Evolutionary conservation across 1,140 invertebrate genomes (phyloP), one percentile per base, ranked within the genome.

Genomic region (Solen grandis): DNA sequence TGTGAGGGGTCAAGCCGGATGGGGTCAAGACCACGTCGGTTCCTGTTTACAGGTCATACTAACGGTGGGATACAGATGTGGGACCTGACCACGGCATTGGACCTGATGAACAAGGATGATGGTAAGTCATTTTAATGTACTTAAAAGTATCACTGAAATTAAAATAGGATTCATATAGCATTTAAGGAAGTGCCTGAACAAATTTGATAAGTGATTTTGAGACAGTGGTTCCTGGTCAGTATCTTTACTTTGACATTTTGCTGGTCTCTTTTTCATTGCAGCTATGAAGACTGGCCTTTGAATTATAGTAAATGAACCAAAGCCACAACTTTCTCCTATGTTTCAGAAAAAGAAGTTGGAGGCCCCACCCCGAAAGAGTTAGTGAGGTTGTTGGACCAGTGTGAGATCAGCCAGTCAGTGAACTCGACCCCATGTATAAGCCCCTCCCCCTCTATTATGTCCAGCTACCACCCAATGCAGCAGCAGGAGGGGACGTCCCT

Each of bases 1-100:
- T 99, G 97, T 92, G 98, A 99, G 93, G 97, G 97, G 0, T 97
- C 97, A 0, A 93, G 90, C 89, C 94, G 97, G 41, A 97, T 98
- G 96, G 97, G 97, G 2, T 97, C 97, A 16, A 93, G 97, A 72
- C 97, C 97, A 1, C 93, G 97, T 14, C 91, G 98, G 77, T 97
- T 98, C 88, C 96, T 99, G 86, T 96, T 99, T 84, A 99, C 98
- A 22, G 98, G 98, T 5, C 98, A 99, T 91, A 95, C 95, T 22
- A 98, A 97, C 90, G 98, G 98, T 60, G 96, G 96, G 65, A 96
- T 99, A 85, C 85, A 94, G 93, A 98, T 99, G 96, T 99, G 98
- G 98, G 98, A 99, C 93, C 93, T 99, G 38, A 99, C 97, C 2
- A 99, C 97, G 13, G 98, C 97, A 59, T 93, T 99, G 25, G 97